Conservation (phyloP, 2,888 invertebrate genomes). For the Ochropleura leucogaster region DNA sequence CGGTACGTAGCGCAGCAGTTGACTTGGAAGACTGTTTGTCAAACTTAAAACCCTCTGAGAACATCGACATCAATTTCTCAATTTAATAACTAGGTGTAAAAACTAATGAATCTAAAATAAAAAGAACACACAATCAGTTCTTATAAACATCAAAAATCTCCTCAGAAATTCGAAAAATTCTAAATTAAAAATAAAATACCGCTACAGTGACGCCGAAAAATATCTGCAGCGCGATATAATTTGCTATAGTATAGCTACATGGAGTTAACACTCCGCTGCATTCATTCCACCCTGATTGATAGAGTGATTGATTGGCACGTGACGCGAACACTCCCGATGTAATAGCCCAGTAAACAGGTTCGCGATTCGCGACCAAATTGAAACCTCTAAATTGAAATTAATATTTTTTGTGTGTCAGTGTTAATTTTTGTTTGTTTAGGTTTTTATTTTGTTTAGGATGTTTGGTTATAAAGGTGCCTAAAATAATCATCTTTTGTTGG, state of each 20-base stretch:
- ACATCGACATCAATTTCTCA: background rate
- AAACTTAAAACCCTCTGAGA: background rate
- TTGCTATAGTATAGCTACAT: constrained; percentile 41
- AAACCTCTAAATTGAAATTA: constrained; percentile 57
- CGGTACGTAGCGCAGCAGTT: too few relatives aligned
- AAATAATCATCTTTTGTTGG: background rate
- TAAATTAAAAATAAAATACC: constrained; percentile 10
- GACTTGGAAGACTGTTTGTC: too few relatives aligned
- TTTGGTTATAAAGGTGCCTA: background rate
- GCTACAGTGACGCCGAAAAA: constrained; percentile 52
- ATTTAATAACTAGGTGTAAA: background rate
- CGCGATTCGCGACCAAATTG: constrained; percentile 50
- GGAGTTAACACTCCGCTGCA: constrained; percentile 64
- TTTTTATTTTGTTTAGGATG: background rate
- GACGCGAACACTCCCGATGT: constrained; percentile 72
- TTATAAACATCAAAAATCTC: background rate
- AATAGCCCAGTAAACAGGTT: constrained; percentile 63
- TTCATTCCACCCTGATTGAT: constrained; percentile 76
- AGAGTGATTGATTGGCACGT: constrained; percentile 81
- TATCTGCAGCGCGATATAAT: constrained; percentile 60
- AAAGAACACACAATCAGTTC: background rate
- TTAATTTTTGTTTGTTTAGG: constrained; percentile 27
- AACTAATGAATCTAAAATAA: background rate
- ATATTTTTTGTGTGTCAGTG: constrained; percentile 48
- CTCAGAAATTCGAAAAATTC: constrained; percentile 28